These are phyloP conservation scores for Arion vulgaris DNA, from an alignment of 1,140 invertebrate genomes.

Conservation along the genomic window DNA sequence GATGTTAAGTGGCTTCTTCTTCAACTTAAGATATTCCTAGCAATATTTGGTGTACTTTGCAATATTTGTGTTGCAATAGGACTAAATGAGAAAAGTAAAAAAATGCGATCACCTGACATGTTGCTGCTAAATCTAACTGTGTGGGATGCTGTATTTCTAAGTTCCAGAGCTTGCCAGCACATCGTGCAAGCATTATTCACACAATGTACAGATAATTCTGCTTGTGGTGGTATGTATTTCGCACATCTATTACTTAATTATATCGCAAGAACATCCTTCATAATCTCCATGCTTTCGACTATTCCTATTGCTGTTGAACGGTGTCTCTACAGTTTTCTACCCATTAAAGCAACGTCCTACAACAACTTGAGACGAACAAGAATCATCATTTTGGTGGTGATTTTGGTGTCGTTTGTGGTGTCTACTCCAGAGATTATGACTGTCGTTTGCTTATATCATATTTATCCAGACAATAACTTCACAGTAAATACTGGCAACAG, in stretches of 20 bases:
- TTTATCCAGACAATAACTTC: not conserved
- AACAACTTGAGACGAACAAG: not conserved
- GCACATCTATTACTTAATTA: not conserved
- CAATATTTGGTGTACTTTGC: not conserved
- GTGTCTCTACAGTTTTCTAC: not conserved
- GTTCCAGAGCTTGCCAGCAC: slow-evolving; percentile 5
- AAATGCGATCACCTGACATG: not conserved
- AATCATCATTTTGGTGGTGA: not conserved
- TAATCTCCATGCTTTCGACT: slow-evolving; percentile 10
- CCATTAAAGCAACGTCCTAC: not conserved
- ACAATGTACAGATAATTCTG: not conserved
- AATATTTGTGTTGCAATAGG: not conserved
- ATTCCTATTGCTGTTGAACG: slow-evolving; percentile 13
- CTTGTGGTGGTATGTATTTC: not conserved
- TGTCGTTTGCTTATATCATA: not conserved
- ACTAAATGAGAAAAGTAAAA: not conserved
- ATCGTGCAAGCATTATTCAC: not conserved
- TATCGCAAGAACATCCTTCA: slow-evolving; percentile 8
- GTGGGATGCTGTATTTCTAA: slow-evolving; percentile 17
- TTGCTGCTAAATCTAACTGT: not conserved
- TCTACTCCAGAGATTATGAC: not conserved
- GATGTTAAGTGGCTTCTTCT: not conserved
- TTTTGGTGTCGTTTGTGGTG: not conserved
- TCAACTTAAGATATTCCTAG: not conserved
- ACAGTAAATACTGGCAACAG: not conserved